Evolutionary conservation across 2,797 vertebrate species (phyloP), one percentile per base, ranked within the genome.

Genomic region (Euphonia xanthogaster): DNA sequence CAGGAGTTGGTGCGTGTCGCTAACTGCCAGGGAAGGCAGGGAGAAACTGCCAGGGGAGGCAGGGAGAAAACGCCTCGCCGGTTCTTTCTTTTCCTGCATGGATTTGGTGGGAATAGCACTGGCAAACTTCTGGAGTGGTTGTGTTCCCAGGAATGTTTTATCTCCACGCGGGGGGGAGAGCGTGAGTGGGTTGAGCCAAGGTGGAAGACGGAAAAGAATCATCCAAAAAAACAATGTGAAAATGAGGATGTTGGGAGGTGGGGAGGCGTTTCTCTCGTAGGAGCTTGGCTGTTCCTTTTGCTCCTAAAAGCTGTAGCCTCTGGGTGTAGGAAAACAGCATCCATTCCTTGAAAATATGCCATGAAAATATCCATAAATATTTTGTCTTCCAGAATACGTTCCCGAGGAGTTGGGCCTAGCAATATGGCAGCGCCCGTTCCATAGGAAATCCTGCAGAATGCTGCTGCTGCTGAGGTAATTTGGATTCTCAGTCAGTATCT

Each of bases 381-480:
- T 91, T 96, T 97, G 70, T 97, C 95, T 98, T 97, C 72, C 91
- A 97, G 97, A 72, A 17, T 4, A 16, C 10, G 10, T 8, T 50
- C 72, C 12, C 50, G 84, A 96, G 93, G 93, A 89, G 87, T 70
- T 67, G 92, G 95, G 91, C 96, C 95, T 96, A 96, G 61, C 85
- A 96, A 97, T 84, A 97, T 97, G 96, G 94, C 96, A 94, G 91
- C 74, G 5, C 91, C 37, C 58, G 31, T 94, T 76, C 47, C 22
- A 33, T 67, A 76, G 71, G 86, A 62, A 67, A 78, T 13, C 71
- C 51, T 67, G 58, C 85, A 74, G 42, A 81, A 72, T 45, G 65
- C 86, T 91, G 90, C 91, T 40, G 77, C 93, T 93, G 17, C 78
- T 47, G 85, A 97, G 96, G 96, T 97, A 96, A 96, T 84, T 23